phyloP scores from a whole-genome alignment of 2,797 vertebrate genomes.

The Silurus aristotelis region DNA sequence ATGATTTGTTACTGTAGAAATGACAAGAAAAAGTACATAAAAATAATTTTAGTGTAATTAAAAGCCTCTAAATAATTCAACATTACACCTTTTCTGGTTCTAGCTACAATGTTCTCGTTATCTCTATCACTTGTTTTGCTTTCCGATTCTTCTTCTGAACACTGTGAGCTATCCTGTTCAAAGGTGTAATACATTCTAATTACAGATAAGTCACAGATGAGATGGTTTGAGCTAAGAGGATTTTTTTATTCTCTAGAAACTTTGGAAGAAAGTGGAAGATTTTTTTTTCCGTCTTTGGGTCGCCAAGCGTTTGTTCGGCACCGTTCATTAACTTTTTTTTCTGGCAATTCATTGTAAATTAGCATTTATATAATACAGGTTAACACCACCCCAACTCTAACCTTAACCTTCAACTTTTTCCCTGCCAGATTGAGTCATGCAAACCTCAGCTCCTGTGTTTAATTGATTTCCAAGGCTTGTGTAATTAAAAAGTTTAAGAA shows the following conservation, averaged over 20 bases:
- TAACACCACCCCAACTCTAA: not conserved
- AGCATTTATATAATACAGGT: not conserved
- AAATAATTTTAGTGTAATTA: not conserved
- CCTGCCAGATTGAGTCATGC: not conserved
- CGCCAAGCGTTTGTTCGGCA: not conserved
- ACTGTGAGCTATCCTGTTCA: not conserved
- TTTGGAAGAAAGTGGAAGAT: not conserved
- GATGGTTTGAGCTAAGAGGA: too few relatives aligned
- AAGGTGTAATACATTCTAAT: not conserved
- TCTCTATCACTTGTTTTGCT: not conserved
- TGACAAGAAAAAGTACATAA: not conserved
- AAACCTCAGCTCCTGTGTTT: constrained; percentile 2
- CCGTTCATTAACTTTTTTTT: not conserved
- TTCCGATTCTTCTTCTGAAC: constrained; percentile 4
- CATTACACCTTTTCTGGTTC: not conserved
- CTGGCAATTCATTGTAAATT: not conserved
- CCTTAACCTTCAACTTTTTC: not conserved
- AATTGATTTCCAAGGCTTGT: constrained; percentile 12
- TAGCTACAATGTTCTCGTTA: not conserved
- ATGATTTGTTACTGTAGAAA: not conserved
- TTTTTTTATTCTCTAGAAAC: not conserved
- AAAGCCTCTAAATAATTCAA: not conserved
- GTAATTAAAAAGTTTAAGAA: constrained; percentile 1
- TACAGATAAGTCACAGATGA: constrained; percentile 1
- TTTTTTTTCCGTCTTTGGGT: not conserved